Base-by-base conservation (phyloP, 2,888 invertebrate species). In the Mimas tiliae region DNA sequence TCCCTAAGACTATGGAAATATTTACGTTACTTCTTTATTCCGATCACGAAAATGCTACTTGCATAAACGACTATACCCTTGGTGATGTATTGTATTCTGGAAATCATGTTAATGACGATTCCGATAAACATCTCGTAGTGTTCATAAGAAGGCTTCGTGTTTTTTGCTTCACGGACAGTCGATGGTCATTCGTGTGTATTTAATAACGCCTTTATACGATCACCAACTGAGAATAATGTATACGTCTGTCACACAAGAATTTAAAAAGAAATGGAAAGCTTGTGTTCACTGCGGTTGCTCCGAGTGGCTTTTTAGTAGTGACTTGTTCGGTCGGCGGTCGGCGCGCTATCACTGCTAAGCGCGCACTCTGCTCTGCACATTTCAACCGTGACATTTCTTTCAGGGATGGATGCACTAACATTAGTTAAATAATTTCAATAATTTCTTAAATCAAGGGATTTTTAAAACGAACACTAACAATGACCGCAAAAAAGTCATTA, bases 331-430 rank as follows among this genome's bases (percentile, higher is more conserved):
- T 45, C 14, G 42, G 8, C 68, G 74, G 67, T 69, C 72, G 74
- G 75, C 76, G 70, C 72, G 76, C 76, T 74, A 80, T 77, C 73
- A 66, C 64, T 58, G 42, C 42, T 12, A 12, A 58, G 58, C 75
- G 75, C 79, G 72, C 75, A 77, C 78, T 78, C 76, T 78, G 58
- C 78, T 83, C 79, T 79, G 76, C 75, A 79, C 79, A 87, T 84
- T 83, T 87, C 91, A 84, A 92, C 85, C 93, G 91, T 90, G 83
- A 92, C 90, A 85, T 82, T 82, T 85, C 83, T 85, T 83, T 85
- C 82, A 89, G 90, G 88, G 90, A n/a, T 79, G 77, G 85, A 38
- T 80, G 75, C n/a, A n/a, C 81, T 42, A 14, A 75, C 76, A 80
- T 82, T 85, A 27, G 4, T 27, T 27, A n/a, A n/a, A n/a, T n/a